phyloP scores from a whole-genome alignment of 2,888 invertebrate species.

The Apamea crenata region DNA sequence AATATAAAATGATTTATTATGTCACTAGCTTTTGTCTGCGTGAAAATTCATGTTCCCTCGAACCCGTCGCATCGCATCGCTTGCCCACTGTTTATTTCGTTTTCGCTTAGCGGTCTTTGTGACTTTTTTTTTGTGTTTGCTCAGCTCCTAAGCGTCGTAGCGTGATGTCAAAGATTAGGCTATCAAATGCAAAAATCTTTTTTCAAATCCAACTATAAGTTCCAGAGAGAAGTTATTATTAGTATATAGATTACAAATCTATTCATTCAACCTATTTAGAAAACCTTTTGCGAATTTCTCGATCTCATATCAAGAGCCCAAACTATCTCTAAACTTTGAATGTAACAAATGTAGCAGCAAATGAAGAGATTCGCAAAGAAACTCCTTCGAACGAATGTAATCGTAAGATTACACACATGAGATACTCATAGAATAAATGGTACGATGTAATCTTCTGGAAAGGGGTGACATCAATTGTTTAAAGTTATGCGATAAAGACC shows the following conservation, averaged over 20 bases:
- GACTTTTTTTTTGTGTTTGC: no score
- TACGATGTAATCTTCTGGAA: constrained; percentile 27
- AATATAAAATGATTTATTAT: background rate
- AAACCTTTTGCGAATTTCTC: background rate
- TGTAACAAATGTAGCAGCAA: constrained; percentile 27
- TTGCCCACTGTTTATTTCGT: no score
- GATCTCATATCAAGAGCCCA: background rate
- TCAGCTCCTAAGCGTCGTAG: no score
- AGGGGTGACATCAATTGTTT: constrained; percentile 24
- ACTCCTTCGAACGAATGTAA: constrained; percentile 30
- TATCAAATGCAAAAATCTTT: no score
- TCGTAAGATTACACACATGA: constrained; percentile 38
- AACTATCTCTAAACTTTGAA: background rate
- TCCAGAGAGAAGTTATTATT: no score
- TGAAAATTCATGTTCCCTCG: no score
- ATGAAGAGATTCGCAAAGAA: constrained; percentile 25
- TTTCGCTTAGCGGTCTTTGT: no score
- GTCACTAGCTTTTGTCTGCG: no score
- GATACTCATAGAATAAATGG: constrained; percentile 1
- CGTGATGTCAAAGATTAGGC: no score
- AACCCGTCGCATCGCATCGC: no score
- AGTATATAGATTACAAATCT: background rate
- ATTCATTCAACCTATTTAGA: background rate
- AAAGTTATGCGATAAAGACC: background rate
- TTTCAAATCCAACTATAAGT: no score